phyloP scores from a whole-genome alignment of 2,797 vertebrate genomes.

The Denticeps clupeoides region DNA sequence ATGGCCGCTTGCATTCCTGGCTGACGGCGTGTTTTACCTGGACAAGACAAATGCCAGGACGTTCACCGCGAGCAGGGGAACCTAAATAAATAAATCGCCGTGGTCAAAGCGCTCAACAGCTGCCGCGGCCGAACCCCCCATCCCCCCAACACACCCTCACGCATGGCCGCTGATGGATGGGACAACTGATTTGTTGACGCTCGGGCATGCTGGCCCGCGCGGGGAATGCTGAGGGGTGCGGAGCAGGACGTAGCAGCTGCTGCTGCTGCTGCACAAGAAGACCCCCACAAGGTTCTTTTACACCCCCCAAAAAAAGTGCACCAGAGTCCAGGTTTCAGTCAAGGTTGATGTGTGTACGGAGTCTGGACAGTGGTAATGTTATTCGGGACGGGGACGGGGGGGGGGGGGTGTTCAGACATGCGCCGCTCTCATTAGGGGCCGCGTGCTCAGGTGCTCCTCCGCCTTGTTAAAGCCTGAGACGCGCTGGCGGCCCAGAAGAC shows the following conservation, averaged over 20 bases:
- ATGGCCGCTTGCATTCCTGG: too few species aligned
- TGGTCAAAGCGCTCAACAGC: slow-evolving; percentile 38
- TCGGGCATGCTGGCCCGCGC: neutral
- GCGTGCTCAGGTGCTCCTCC: neutral
- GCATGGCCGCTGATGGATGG: slow-evolving; percentile 40
- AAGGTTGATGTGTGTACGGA: too few species aligned
- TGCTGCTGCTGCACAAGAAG: slow-evolving; percentile 28
- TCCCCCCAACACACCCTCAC: slow-evolving; percentile 19
- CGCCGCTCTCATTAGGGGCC: neutral
- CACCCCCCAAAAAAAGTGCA: too few species aligned
- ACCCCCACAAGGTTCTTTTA: too few species aligned
- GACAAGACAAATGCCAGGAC: too few species aligned
- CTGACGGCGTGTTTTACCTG: too few species aligned
- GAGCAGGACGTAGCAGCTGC: slow-evolving; percentile 28
- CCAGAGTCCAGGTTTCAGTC: too few species aligned
- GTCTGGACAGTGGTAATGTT: too few species aligned
- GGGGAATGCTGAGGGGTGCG: neutral
- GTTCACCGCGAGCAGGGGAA: too few species aligned
- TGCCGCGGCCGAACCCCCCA: slow-evolving; percentile 26
- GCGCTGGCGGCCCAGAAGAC: neutral
- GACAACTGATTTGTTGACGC: slow-evolving; percentile 36
- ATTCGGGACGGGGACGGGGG: neutral
- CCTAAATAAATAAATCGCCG: too few species aligned
- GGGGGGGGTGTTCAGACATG: neutral
- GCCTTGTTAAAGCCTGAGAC: neutral